phyloP scores from a whole-genome alignment of 2,797 vertebrate species.

The Amblyraja radiata region DNA sequence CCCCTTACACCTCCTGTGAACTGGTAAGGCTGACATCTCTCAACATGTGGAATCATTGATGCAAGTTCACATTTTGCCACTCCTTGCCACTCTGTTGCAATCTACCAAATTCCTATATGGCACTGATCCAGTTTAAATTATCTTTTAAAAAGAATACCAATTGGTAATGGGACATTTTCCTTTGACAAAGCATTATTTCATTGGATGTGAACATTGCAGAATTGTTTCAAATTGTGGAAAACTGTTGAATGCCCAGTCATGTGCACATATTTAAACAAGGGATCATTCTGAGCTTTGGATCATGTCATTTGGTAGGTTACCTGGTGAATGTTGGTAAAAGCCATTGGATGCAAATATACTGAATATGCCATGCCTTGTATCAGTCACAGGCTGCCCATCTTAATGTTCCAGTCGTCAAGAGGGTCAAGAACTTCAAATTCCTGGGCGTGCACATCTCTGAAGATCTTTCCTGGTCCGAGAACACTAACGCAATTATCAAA shows the following conservation, averaged over 20 bases:
- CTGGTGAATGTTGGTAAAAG: neutral
- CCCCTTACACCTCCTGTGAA: too few relatives aligned
- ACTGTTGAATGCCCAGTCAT: neutral
- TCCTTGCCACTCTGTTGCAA: neutral
- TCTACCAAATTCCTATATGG: neutral
- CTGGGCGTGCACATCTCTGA: too few relatives aligned
- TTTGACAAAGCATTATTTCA: neutral
- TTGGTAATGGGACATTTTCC: neutral
- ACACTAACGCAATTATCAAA: too few relatives aligned
- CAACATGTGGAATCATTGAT: neutral
- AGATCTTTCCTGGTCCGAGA: too few relatives aligned
- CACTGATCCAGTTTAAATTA: neutral
- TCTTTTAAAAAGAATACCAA: neutral
- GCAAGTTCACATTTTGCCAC: neutral
- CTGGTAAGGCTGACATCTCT: neutral
- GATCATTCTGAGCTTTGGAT: neutral
- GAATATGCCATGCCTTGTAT: neutral
- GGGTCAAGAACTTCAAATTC: too few relatives aligned
- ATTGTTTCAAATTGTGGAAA: neutral
- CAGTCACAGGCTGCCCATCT: neutral
- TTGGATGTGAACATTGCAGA: neutral
- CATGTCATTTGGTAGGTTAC: too few relatives aligned
- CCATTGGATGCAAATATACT: neutral
- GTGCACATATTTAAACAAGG: neutral
- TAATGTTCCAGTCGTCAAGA: too few relatives aligned